A percentile compares a stretch with the other conserved stretches of the same genome.
These are phyloP conservation scores for Marcusenius ussheri DNA, from an alignment of 2,113 vertebrate genomes.

Conservation along the genomic window DNA sequence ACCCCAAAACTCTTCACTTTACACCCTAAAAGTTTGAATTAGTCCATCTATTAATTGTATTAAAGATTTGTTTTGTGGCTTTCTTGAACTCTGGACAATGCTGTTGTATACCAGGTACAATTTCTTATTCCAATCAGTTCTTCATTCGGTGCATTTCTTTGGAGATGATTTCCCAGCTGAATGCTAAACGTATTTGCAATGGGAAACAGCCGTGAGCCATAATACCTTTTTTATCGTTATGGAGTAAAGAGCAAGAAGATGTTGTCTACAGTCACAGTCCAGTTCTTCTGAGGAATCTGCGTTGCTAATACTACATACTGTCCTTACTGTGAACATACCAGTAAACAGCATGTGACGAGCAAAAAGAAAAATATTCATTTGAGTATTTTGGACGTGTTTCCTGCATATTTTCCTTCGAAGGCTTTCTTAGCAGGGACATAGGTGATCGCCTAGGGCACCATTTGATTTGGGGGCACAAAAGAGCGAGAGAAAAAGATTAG, in stretches of 20 bases:
- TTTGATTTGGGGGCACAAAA: background rate
- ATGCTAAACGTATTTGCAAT: constrained; percentile 60
- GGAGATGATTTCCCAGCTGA: constrained; percentile 69
- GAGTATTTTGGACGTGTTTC: background rate
- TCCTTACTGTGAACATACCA: background rate
- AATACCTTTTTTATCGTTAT: constrained; percentile 56
- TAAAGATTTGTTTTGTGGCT: background rate
- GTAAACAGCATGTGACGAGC: background rate
- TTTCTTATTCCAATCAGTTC: constrained; percentile 50
- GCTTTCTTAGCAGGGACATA: background rate
- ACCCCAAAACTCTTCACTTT: background rate
- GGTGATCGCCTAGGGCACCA: background rate
- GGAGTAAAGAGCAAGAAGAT: background rate
- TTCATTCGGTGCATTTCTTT: constrained; percentile 66
- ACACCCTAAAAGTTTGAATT: background rate
- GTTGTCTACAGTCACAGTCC: constrained; percentile 21
- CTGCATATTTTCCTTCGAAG: background rate
- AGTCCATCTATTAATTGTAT: background rate
- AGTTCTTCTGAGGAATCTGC: background rate
- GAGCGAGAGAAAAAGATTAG: background rate
- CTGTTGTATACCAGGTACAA: constrained; percentile 50
- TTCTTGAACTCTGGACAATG: constrained; percentile 34
- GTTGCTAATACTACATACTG: background rate
- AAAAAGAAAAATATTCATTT: background rate
- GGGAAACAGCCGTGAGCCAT: constrained; percentile 56